phyloP scores from a whole-genome alignment of 2,888 invertebrate genomes.

The Synergus umbraculus region DNA sequence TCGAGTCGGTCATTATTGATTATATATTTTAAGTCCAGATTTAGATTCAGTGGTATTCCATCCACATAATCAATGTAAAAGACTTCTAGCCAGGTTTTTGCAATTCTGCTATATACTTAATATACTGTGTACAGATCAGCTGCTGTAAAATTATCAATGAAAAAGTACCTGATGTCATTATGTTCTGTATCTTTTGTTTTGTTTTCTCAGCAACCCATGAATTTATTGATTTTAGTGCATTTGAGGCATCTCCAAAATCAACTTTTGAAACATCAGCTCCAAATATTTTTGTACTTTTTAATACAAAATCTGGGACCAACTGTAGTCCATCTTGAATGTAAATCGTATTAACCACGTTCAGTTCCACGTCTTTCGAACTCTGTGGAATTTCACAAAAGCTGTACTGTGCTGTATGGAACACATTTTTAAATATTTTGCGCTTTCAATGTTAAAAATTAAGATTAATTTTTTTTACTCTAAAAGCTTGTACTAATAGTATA shows the following conservation, averaged over 20 bases:
- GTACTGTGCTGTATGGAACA: not conserved
- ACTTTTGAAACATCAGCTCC: slow-evolving; percentile 82
- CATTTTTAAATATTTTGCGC: too few relatives aligned
- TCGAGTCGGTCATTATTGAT: too few relatives aligned
- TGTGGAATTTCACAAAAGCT: slow-evolving; percentile 50
- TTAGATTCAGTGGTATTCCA: too few relatives aligned
- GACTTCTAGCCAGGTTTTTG: too few relatives aligned
- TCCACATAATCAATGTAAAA: too few relatives aligned
- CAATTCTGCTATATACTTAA: too few relatives aligned
- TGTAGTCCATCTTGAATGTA: slow-evolving; percentile 81
- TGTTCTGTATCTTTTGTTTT: slow-evolving; percentile 87
- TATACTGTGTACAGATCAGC: too few relatives aligned
- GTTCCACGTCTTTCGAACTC: slow-evolving; percentile 78
- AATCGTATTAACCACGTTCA: slow-evolving; percentile 85
- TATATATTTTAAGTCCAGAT: too few relatives aligned
- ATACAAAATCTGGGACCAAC: slow-evolving; percentile 80
- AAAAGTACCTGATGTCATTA: slow-evolving; percentile 80
- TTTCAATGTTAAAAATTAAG: too few relatives aligned
- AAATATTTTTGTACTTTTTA: slow-evolving; percentile 82
- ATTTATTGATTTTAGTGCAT: slow-evolving; percentile 83
- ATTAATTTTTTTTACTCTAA: too few relatives aligned
- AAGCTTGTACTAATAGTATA: too few relatives aligned
- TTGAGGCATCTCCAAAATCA: slow-evolving; percentile 80
- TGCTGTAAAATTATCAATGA: not conserved
- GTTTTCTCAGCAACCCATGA: slow-evolving; percentile 89